phyloP scores from a whole-genome alignment of 2,797 vertebrate genomes.

The Sebastolobus alascanus region DNA sequence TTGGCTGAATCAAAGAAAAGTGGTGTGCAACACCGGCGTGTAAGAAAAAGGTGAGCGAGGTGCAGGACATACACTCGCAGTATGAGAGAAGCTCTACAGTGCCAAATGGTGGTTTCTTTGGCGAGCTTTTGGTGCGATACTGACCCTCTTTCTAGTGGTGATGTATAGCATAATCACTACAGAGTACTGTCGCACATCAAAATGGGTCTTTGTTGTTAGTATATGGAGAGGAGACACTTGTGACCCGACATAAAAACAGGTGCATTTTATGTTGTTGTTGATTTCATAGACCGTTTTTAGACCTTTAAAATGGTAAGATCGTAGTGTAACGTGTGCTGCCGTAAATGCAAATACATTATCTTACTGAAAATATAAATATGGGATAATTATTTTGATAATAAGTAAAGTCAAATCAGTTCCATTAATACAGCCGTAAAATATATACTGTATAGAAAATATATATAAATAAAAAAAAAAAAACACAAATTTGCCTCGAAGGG shows the following conservation, averaged over 20 bases:
- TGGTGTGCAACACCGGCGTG: slow-evolving; percentile 43
- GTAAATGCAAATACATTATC: background rate
- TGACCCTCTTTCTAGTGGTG: slow-evolving; percentile 26
- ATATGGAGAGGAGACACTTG: background rate
- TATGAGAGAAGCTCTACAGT: slow-evolving; percentile 25
- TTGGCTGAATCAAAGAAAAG: slow-evolving; percentile 77
- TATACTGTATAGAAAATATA: no score
- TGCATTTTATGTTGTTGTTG: background rate
- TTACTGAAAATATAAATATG: background rate
- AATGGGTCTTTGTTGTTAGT: background rate
- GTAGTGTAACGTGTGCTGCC: background rate
- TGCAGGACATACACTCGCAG: slow-evolving; percentile 39
- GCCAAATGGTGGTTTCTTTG: slow-evolving; percentile 60
- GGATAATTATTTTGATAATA: background rate
- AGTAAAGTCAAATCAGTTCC: background rate
- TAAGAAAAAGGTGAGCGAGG: slow-evolving; percentile 55
- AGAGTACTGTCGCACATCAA: slow-evolving; percentile 6
- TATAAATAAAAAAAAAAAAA: background rate
- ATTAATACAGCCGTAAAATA: background rate
- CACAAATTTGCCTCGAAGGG: background rate
- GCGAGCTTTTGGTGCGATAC: slow-evolving; percentile 28
- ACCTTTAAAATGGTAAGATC: background rate
- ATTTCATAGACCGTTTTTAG: background rate
- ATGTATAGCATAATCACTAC: slow-evolving; percentile 20
- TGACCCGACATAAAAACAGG: background rate